These are phyloP conservation scores for Euwallacea fornicatus DNA, from an alignment of 1,140 invertebrate species.

Conservation along the genomic window DNA sequence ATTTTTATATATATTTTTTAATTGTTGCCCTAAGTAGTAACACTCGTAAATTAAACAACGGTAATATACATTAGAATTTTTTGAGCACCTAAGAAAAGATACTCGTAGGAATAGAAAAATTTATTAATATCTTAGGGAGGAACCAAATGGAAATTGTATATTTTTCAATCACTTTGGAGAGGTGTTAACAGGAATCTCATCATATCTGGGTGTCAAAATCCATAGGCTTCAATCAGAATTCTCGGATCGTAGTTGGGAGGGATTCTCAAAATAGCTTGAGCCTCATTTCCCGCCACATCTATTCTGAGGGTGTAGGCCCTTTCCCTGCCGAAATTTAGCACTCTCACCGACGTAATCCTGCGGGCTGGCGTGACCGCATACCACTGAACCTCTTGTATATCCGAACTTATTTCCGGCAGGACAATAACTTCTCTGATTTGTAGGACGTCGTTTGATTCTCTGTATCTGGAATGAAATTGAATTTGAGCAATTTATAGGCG, in stretches of 20 bases:
- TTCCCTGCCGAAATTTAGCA: conserved; percentile 39
- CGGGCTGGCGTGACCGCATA: conserved; percentile 27
- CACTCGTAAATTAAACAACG: too few relatives aligned
- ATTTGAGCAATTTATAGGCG: conserved; percentile 23
- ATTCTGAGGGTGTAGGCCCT: conserved; percentile 37
- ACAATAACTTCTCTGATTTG: conserved; percentile 39
- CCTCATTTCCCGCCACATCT: conserved; percentile 37
- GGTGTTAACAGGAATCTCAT: too few relatives aligned
- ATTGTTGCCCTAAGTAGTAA: too few relatives aligned
- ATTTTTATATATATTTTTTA: too few relatives aligned
- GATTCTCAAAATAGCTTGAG: conserved; percentile 28
- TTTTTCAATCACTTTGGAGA: too few relatives aligned
- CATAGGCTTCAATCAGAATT: conserved; percentile 40
- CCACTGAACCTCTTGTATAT: conserved; percentile 35
- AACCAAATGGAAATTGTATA: too few relatives aligned
- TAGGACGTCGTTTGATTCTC: conserved; percentile 35
- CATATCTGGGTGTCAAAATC: conserved; percentile 13
- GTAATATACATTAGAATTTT: too few relatives aligned
- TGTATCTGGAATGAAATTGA: conserved; percentile 33
- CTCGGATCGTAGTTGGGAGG: conserved; percentile 34
- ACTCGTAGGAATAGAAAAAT: too few relatives aligned
- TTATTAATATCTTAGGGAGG: too few relatives aligned
- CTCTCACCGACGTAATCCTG: conserved; percentile 33
- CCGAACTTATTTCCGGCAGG: conserved; percentile 30
- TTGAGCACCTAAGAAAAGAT: too few relatives aligned